Base-by-base conservation (phyloP, 2,113 vertebrate species). In the Columbina picui region DNA sequence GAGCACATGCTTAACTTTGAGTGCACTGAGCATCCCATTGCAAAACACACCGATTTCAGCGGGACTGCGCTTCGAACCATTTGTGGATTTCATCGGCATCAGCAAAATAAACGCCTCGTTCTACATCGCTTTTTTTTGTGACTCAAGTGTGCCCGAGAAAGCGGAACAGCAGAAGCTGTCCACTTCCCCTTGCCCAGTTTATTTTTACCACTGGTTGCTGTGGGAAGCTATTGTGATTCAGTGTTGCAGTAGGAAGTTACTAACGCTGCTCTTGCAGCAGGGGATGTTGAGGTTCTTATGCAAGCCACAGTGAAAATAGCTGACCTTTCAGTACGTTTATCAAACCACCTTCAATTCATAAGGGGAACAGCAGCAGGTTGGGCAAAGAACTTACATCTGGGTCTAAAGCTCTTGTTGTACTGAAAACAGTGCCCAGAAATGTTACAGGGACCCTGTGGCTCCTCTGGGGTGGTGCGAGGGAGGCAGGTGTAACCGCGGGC, bases 191-290 rank as follows among this genome's bases (percentile, higher is more conserved):
- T 71, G 88, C 84, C 89, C 76, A 2, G 87, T 94, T 95, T 97
- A 94, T 95, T 95, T 96, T 96, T 93, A 83, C 89, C 43, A 16
- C 78, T 63, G 85, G 94, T 94, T 96, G 82, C 92, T 96, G 93
- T 94, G 94, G 95, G 91, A 94, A 94, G 94, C 92, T 77, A 90
- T 95, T 95, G 93, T 96, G 94, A 97, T 94, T 96, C 94, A 97
- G 85, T 15, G 76, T 59, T 88, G 89, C 95, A 83, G 89, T 80
- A 91, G 94, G 95, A 96, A 94, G 91, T 89, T 94, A 89, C 82
- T 55, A 97, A 84, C 32, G 3, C 70, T 29, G 87, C 39, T 94
- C 84, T 94, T 55, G 85, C 94, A 92, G 90, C 84, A 76, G 89
- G 96, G 91, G 95, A 97, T 93, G 82, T 96, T 90, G 94, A 87